A percentile compares a stretch with the other conserved stretches of the same genome.
Conservation (phyloP, 2,888 invertebrate species). For the Antitype chi region DNA sequence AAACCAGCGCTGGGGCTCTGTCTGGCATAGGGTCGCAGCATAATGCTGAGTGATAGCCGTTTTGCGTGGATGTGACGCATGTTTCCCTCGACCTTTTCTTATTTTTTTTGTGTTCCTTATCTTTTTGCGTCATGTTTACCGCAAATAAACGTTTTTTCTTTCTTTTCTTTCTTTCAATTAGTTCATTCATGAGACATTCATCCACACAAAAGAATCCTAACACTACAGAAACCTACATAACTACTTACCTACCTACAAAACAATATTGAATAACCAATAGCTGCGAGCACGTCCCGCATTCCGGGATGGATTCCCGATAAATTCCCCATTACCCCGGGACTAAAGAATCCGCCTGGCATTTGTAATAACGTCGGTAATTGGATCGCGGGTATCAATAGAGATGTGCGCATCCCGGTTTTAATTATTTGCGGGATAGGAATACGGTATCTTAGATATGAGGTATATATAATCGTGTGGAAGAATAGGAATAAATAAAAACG, state of each 20-base stretch:
- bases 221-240: not conserved
- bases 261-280: conserved; percentile 16
- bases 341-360: conserved; percentile 55
- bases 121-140: no score
- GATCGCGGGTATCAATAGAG: conserved; percentile 27
- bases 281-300: conserved; percentile 32
- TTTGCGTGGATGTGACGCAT: no score
- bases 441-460: no score
- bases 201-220: not conserved
- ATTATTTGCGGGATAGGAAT: conserved; percentile 20
- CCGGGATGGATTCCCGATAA: conserved; percentile 60
- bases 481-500: not conserved
- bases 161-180: no score
- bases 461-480: no score
- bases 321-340: conserved; percentile 54
- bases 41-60: no score
- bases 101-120: no score
- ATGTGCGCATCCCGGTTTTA: not conserved
- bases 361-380: conserved; percentile 54
- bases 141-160: no score
- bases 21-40: no score
- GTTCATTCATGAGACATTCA: no score
- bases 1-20: no score
- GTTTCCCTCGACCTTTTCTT: no score
- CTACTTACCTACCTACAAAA: not conserved